Evolutionary conservation across 2,888 invertebrate genomes (phyloP), one percentile per base, ranked within the genome.

Genomic region (Noctua comes): DNA sequence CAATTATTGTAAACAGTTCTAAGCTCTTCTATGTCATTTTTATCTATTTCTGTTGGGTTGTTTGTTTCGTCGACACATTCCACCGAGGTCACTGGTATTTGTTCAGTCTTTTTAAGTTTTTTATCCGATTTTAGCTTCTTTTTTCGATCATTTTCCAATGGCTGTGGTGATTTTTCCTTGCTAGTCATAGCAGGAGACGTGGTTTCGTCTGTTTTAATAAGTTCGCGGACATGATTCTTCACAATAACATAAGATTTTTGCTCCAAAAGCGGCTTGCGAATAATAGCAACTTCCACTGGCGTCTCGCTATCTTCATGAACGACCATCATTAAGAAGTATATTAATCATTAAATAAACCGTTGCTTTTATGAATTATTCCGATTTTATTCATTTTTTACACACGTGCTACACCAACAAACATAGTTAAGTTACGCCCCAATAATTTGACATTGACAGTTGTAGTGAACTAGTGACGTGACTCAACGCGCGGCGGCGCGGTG

Each of bases 1-100:
- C 96, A 96, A 74, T 94, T 94, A 57, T 85, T 91, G 79, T 96
- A 96, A 21, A 94, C 93, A 43, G 86, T 86, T 88, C 86, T 93
- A 7, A 96, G 83, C 83, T 96, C 95, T 77, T 93, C 89, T 57
- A 96, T 82, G 88, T 96, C 96, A 80, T 89, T 84, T 81, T 75
- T 84, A 70, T 75, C 48, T 57, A 84, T 77, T 72, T 69, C 27
- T 62, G 71, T 66, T 1, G 46, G 4, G 31, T 10, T 73, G 2
- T 76, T 77, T 77, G 72, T 81, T 46, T 65, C 57, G 11, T 62
- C 18, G 13, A 36, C 36, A 27, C 48, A 27, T 48, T 81, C 68
- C 13, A 65, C 68, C 1, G 76, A 76, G 31, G 69, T 71, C n/a
- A 54, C 24, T 68, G 64, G 36, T 43, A 77, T 62, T 66, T 83